Evolutionary conservation across 1,140 invertebrate species (phyloP).

Genomic region (honey bee (Apis mellifera)): DNA sequence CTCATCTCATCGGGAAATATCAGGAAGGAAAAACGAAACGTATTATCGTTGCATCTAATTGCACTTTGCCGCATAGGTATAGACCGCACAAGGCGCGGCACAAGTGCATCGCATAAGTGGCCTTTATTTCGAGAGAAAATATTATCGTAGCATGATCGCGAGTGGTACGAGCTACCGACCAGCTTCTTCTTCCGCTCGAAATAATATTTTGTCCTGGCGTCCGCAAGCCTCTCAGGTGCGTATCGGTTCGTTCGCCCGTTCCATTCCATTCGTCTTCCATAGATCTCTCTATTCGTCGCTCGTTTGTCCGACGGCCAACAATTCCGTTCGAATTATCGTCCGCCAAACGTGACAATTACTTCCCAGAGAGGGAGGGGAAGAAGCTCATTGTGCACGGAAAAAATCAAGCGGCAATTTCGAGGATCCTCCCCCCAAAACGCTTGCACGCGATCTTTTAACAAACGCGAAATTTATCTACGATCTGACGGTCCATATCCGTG

Average conservation of each 20-base stretch:
- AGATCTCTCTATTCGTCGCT: slow-evolving; percentile 47
- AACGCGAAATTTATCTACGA: slow-evolving; percentile 71
- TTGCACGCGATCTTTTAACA: slow-evolving; percentile 56
- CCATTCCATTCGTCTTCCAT: not conserved
- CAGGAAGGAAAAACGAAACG: not conserved
- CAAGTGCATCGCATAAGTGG: slow-evolving; percentile 66
- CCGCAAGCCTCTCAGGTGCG: slow-evolving; percentile 40
- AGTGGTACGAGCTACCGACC: slow-evolving; percentile 18
- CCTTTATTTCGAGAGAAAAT: slow-evolving; percentile 71
- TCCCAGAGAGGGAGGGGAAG: not conserved
- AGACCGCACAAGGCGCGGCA: slow-evolving; percentile 57
- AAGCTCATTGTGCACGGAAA: slow-evolving; percentile 37
- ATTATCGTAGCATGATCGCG: slow-evolving; percentile 64
- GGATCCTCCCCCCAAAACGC: slow-evolving; percentile 17
- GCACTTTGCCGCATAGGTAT: not conserved
- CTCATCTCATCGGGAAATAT: not conserved
- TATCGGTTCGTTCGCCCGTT: slow-evolving; percentile 2
- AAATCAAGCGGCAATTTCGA: slow-evolving; percentile 42
- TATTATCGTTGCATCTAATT: not conserved
- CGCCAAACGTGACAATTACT: slow-evolving; percentile 54
- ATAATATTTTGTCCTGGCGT: slow-evolving; percentile 55
- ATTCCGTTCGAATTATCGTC: slow-evolving; percentile 28
- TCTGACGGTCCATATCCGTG: slow-evolving; percentile 53
- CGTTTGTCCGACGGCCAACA: slow-evolving; percentile 45
- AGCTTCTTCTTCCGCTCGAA: slow-evolving; percentile 33